Evolutionary conservation across 2,888 invertebrate genomes (phyloP).

Genomic region (Euproctis similis): DNA sequence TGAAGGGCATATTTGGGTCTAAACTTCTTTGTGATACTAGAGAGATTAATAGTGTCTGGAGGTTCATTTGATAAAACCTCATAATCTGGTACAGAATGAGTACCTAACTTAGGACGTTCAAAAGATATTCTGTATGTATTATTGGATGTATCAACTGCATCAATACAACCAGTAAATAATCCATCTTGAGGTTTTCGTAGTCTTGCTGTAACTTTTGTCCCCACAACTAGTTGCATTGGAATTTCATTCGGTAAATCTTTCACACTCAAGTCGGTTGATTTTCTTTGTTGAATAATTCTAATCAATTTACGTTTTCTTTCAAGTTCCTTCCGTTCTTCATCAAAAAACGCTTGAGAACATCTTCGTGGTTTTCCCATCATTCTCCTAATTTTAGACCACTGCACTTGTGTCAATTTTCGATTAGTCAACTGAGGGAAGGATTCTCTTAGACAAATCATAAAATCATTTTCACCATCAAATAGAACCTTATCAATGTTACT

Average conservation of each 20-base stretch:
- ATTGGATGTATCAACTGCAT: slow-evolving; percentile 95
- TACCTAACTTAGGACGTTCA: slow-evolving; percentile 92
- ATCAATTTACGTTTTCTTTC: slow-evolving; percentile 94
- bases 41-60: slow-evolving; percentile 91
- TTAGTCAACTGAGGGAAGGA: slow-evolving; percentile 94
- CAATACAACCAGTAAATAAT: slow-evolving; percentile 93
- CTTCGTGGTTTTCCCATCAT: slow-evolving; percentile 98
- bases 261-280: slow-evolving; percentile 84
- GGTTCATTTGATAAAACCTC: slow-evolving; percentile 96
- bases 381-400: slow-evolving; percentile 96
- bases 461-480: slow-evolving; percentile 97
- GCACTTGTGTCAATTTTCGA: slow-evolving; percentile 87
- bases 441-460: slow-evolving; percentile 93
- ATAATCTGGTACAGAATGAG: slow-evolving; percentile 96
- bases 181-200: slow-evolving; percentile 96
- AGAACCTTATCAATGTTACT: slow-evolving; percentile 97
- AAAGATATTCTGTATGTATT: slow-evolving; percentile 96
- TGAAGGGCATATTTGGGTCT: slow-evolving; percentile 80
- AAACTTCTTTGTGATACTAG: slow-evolving; percentile 87
- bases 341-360: slow-evolving; percentile 95
- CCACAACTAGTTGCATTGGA: slow-evolving; percentile 94
- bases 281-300: slow-evolving; percentile 93
- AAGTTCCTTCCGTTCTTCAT: slow-evolving; percentile 93
- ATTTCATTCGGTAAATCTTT: slow-evolving; percentile 96
- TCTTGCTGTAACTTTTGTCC: slow-evolving; percentile 94